These are phyloP conservation scores for Cacoxenus indagator DNA, from an alignment of 2,888 invertebrate species.

Conservation along the genomic window DNA sequence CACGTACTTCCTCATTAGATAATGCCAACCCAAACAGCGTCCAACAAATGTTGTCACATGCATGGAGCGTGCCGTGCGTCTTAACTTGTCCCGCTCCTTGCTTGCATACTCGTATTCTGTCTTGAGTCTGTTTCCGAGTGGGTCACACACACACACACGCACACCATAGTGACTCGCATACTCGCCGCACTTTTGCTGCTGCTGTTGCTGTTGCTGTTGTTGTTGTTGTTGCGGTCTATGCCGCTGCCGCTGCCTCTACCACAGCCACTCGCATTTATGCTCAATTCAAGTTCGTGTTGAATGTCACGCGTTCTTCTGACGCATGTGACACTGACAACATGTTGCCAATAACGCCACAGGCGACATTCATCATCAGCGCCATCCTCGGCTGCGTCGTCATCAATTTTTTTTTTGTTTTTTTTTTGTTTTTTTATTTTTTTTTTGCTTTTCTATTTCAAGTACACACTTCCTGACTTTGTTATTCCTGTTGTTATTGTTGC, in stretches of 20 bases:
- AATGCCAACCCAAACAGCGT: neutral
- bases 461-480: conserved; percentile 22
- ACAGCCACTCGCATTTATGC: conserved; percentile 1
- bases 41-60: conserved; percentile 16
- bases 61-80: conserved; percentile 6
- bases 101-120: neutral
- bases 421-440: conserved; percentile 40
- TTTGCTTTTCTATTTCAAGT: no score
- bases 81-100: neutral
- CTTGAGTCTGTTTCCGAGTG: conserved; percentile 14
- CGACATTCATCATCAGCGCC: conserved; percentile 26
- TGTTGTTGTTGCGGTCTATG: neutral
- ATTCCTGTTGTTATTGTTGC: conserved; percentile 13
- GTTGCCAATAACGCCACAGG: conserved; percentile 18
- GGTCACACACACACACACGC: conserved; percentile 30
- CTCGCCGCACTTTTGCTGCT: neutral
- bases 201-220: neutral
- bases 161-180: conserved; percentile 4
- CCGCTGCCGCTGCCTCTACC: neutral
- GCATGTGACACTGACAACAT: conserved; percentile 46
- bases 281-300: conserved; percentile 16
- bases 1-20: neutral
- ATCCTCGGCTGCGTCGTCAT: neutral
- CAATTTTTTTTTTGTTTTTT: conserved; percentile 25
- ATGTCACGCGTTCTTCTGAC: conserved; percentile 28